Conservation (phyloP, 2,797 vertebrate species). For the Nasua narica region DNA sequence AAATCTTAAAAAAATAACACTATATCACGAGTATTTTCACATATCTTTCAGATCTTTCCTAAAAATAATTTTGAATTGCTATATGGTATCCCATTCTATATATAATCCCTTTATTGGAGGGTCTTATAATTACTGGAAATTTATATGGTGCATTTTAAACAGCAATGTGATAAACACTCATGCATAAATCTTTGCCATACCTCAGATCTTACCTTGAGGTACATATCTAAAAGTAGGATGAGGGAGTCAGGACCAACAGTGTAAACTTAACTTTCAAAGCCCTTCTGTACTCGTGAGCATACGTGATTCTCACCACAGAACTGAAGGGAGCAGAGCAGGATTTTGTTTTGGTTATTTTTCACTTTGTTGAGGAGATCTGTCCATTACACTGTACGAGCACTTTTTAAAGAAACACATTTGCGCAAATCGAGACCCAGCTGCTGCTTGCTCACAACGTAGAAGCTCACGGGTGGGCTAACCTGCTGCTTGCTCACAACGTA, state of each 20-base stretch:
- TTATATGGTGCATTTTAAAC: neutral
- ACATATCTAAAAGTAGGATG: neutral
- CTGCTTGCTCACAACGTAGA: neutral
- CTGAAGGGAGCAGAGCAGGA: neutral
- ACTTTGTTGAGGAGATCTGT: neutral
- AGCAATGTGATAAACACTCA: neutral
- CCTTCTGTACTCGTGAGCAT: neutral
- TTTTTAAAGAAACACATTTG: neutral
- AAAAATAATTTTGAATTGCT: constrained; percentile 23
- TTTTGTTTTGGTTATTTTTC: neutral
- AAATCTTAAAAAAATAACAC: neutral
- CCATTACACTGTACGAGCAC: neutral
- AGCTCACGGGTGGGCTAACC: neutral
- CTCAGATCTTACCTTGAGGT: neutral
- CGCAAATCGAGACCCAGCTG: neutral
- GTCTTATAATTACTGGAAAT: neutral
- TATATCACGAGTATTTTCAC: neutral
- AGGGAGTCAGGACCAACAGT: neutral
- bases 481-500: neutral
- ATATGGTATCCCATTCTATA: neutral
- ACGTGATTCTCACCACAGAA: neutral
- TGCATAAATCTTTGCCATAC: neutral
- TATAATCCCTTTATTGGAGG: neutral
- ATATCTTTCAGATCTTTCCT: constrained; percentile 26
- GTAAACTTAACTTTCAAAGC: neutral